A percentile compares a stretch with the other conserved stretches of the same genome.
These are phyloP conservation scores for Poecile montanus DNA, from an alignment of 2,797 vertebrate species.

Conservation along the genomic window DNA sequence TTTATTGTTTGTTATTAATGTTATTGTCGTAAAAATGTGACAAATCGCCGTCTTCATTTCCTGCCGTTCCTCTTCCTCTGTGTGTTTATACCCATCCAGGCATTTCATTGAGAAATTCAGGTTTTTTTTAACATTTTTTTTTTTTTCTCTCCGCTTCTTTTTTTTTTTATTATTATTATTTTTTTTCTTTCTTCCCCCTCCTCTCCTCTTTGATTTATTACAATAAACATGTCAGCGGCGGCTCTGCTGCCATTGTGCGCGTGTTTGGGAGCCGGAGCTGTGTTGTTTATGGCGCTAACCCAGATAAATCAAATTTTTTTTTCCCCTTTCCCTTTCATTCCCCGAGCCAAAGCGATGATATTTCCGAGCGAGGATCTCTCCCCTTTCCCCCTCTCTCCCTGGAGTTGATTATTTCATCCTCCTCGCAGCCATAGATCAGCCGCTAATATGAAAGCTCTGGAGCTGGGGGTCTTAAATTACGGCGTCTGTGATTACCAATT, in stretches of 20 bases:
- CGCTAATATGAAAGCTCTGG: conserved; percentile 85
- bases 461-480: conserved; percentile 89
- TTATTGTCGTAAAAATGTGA: conserved; percentile 95
- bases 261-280: conserved; percentile 88
- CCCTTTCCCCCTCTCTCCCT: conserved; percentile 61
- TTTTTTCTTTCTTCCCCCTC: no score
- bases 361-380: conserved; percentile 72
- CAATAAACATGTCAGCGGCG: background rate
- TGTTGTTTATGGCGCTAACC: conserved; percentile 92
- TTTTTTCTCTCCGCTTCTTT: no score
- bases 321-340: conserved; percentile 71
- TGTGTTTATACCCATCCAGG: conserved; percentile 82
- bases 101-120: conserved; percentile 73
- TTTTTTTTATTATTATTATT: no score
- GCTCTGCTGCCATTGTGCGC: conserved; percentile 88
- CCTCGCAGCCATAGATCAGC: conserved; percentile 84
- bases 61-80: conserved; percentile 84
- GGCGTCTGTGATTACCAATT: conserved; percentile 90
- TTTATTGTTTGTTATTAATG: conserved; percentile 95
- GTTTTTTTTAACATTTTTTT: conserved; percentile 69
- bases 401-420: conserved; percentile 83
- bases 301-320: conserved; percentile 82
- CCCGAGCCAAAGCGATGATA: conserved; percentile 83
- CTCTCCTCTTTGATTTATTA: background rate
- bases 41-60: conserved; percentile 88